These are phyloP conservation scores for Paelopatides confundens DNA, from an alignment of 53 echinoderm and acorn worm genomes.

Conservation along the genomic window DNA sequence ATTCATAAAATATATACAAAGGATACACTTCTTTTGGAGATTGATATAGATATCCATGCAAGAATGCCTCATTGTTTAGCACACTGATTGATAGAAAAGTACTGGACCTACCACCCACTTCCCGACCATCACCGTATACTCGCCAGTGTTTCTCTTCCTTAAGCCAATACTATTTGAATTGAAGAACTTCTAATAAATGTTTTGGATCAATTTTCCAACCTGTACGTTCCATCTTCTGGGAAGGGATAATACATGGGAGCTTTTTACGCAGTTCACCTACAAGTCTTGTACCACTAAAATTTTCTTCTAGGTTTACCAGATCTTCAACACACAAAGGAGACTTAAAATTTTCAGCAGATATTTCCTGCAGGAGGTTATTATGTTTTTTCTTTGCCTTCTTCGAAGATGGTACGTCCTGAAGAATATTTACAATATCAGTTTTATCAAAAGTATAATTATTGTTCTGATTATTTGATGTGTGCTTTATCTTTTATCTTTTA, in stretches of 20 bases:
- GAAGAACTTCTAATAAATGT: constrained; percentile 51
- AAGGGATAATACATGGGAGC: constrained; percentile 62
- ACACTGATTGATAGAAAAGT: constrained; percentile 62
- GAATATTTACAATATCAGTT: not conserved
- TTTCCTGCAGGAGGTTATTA: not conserved
- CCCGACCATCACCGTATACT: no score
- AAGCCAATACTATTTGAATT: constrained; percentile 63
- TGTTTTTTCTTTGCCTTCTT: not conserved
- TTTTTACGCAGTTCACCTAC: constrained; percentile 59
- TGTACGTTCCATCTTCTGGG: constrained; percentile 15
- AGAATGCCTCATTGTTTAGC: constrained; percentile 44
- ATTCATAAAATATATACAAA: no score
- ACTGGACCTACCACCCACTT: constrained; percentile 59
- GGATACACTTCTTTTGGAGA: constrained; percentile 62
- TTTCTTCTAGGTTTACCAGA: constrained; percentile 51
- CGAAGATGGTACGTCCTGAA: not conserved
- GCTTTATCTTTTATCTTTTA: not conserved
- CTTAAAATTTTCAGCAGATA: not conserved
- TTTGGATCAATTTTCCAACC: constrained; percentile 67
- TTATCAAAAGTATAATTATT: not conserved
- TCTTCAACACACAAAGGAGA: constrained; percentile 30
- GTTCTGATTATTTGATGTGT: not conserved
- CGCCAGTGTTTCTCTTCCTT: not conserved
- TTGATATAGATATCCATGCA: no score
- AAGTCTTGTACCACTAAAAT: constrained; percentile 65